Conservation (phyloP, 2,888 invertebrate genomes). For the Drosophila tanythrix region DNA sequence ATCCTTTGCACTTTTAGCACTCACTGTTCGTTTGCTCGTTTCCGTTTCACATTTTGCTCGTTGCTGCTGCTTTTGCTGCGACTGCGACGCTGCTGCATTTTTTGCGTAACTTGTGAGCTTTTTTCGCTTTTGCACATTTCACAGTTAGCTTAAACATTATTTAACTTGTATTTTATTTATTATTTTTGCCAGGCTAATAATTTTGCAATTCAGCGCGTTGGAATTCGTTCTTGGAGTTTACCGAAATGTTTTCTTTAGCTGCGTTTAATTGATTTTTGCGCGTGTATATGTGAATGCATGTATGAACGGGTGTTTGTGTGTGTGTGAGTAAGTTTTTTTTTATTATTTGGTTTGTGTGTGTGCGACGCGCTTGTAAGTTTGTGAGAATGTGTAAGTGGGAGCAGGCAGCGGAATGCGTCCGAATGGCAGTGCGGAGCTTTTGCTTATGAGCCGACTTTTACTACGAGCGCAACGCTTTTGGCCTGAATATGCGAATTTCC, state of each 20-base stretch:
- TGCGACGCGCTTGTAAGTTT: constrained; percentile 33
- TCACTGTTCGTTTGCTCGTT: constrained; percentile 57
- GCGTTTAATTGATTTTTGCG: constrained; percentile 73
- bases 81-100: constrained; percentile 67
- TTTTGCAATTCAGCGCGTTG: constrained; percentile 22
- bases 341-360: constrained; percentile 21
- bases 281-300: constrained; percentile 61
- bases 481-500: constrained; percentile 78
- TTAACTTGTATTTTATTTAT: constrained; percentile 2
- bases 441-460: constrained; percentile 73
- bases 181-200: constrained; percentile 4
- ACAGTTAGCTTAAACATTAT: constrained; percentile 65
- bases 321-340: constrained; percentile 19
- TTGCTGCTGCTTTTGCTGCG: constrained; percentile 35
- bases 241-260: constrained; percentile 46
- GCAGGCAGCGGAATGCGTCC: constrained; percentile 81
- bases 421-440: constrained; percentile 80
- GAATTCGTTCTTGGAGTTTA: constrained; percentile 21
- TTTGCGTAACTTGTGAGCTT: constrained; percentile 76
- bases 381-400: constrained; percentile 50
- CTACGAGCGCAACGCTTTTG: constrained; percentile 65
- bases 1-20: constrained; percentile 57
- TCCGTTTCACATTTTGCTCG: constrained; percentile 72
- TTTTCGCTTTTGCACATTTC: constrained; percentile 62
- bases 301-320: constrained; percentile 26